Evolutionary conservation across 2,113 vertebrate genomes (phyloP).

Genomic region (Nipponia nippon): DNA sequence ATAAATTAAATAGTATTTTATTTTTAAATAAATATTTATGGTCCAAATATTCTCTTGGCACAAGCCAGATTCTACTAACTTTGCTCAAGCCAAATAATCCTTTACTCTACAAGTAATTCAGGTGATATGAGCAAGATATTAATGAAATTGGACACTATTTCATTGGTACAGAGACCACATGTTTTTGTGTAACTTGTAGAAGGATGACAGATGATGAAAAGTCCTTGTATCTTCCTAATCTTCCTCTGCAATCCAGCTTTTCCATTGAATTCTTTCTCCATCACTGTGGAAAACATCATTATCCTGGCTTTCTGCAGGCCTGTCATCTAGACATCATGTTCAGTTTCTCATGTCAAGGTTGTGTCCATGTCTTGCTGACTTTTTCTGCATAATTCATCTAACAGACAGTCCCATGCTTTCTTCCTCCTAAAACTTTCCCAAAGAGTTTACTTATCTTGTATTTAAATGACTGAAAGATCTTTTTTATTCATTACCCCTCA

Average conservation of each 20-base stretch:
- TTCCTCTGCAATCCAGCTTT: not conserved
- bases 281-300: not conserved
- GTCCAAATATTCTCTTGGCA: not conserved
- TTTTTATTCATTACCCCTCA: not conserved
- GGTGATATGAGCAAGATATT: not conserved
- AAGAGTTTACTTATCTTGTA: not conserved
- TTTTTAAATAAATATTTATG: not conserved
- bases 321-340: not conserved
- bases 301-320: not conserved
- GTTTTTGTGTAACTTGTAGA: not conserved
- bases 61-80: not conserved
- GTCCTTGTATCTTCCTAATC: not conserved
- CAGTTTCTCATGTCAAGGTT: not conserved
- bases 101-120: not conserved
- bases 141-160: not conserved
- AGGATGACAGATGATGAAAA: not conserved
- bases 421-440: not conserved
- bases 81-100: not conserved
- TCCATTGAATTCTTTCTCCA: not conserved
- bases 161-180: not conserved
- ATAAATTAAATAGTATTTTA: not conserved
- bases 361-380: not conserved
- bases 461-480: not conserved
- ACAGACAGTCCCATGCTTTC: not conserved
- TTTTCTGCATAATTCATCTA: not conserved